Base-by-base conservation (phyloP, 2,113 vertebrate species). In the Psittacus erithacus region DNA sequence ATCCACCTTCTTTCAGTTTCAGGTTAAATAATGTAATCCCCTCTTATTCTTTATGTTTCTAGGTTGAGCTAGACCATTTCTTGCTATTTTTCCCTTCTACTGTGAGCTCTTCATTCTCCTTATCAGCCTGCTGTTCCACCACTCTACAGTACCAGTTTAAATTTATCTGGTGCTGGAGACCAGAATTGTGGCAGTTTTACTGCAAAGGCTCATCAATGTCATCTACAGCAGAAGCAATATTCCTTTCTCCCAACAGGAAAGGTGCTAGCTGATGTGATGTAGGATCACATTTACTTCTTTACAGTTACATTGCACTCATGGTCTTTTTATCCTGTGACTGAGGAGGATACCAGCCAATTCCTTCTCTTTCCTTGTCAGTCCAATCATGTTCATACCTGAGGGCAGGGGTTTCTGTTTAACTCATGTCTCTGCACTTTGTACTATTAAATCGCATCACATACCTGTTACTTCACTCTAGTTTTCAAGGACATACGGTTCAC, bases 181-280 rank as follows among this genome's bases (percentile, higher is more conserved):
- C 25, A 77, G 80, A 84, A 59, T 7, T 88, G 43, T 93, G 89
- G 81, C 89, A 87, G 20, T 2, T 49, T 53, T 65, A 41, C 65
- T 57, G 47, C 63, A 68, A 87, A 95, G 59, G 43, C 82, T 92
- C 70, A 89, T 89, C 77, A 95, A 70, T 62, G 80, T 69, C 65
- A 82, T 22, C 44, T 39, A 43, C 57, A 84, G 62, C 69, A 93
- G 74, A 8, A 90, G 67, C 35, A 84, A 62, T 62, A 64, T 84
- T 73, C 59, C 47, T 13, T 13, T 55, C 33, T 57, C 41, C 75
- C 33, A 39, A 8, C 18, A 84, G 74, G 83, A 92, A 39, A 68
- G 0, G 1, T 53, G 59, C 49, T 81, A 35, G 68, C 81, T 76
- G 73, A 84, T 60, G 69, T 9, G 62, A 74, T 82, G 69, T 78